Evolutionary conservation across 2,797 vertebrate species (phyloP).

Genomic region (Denticeps clupeoides): DNA sequence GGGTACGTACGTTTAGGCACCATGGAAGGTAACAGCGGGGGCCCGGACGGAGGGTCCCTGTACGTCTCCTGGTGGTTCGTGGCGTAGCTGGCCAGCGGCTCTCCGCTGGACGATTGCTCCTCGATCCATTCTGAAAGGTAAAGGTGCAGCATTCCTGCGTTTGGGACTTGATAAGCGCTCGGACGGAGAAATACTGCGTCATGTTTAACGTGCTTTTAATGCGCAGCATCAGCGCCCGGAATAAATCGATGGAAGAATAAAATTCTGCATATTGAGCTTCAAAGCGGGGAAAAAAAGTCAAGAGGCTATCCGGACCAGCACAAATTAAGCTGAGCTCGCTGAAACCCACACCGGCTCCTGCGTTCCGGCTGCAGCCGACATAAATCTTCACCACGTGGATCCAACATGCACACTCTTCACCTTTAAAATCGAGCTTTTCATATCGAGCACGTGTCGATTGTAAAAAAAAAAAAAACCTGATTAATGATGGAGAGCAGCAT

Average conservation of each 20-base stretch:
- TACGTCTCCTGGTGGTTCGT: constrained; percentile 79
- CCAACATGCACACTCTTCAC: neutral
- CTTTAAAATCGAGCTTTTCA: neutral
- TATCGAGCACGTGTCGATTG: constrained; percentile 20
- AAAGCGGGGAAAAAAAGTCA: constrained; percentile 17
- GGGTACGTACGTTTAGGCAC: constrained; percentile 56
- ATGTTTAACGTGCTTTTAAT: constrained; percentile 3
- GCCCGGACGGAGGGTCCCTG: constrained; percentile 68
- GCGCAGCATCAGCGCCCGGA: constrained; percentile 7
- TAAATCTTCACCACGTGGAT: no score
- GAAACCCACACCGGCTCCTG: constrained; percentile 26
- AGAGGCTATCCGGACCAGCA: constrained; percentile 44
- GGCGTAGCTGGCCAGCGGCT: constrained; percentile 75
- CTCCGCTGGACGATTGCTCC: constrained; percentile 71
- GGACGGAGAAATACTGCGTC: no score
- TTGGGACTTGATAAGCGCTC: constrained; percentile 13
- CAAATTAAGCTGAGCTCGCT: constrained; percentile 45
- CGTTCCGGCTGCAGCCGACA: no score
- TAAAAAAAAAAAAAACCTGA: constrained; percentile 47
- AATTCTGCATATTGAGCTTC: constrained; percentile 25
- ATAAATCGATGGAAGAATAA: constrained; percentile 14
- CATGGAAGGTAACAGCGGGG: constrained; percentile 48
- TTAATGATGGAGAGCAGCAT: no score
- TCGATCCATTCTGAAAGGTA: constrained; percentile 85
- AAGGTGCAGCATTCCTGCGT: constrained; percentile 45